These are phyloP conservation scores for Dasypolia templi DNA, from an alignment of 2,888 invertebrate genomes.

Conservation along the genomic window DNA sequence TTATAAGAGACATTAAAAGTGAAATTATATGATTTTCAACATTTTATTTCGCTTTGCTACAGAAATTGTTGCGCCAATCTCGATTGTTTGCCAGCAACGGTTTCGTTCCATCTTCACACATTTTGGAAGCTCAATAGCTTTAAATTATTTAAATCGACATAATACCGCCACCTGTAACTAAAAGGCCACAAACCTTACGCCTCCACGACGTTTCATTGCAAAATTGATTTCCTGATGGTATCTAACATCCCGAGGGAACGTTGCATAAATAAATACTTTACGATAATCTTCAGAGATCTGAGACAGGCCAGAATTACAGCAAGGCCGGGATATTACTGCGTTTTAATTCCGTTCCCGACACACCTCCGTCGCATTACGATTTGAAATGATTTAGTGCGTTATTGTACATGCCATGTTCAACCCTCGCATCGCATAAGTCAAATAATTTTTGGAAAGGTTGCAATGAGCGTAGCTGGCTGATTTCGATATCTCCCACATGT, in stretches of 20 bases:
- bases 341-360: conserved; percentile 87
- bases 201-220: conserved; percentile 86
- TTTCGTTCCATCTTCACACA: conserved; percentile 34
- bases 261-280: conserved; percentile 90
- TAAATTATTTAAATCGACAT: conserved; percentile 78
- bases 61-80: background rate
- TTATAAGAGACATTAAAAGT: background rate
- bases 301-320: conserved; percentile 88
- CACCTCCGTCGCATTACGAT: conserved; percentile 86
- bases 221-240: conserved; percentile 90
- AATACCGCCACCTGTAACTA: conserved; percentile 81
- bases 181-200: conserved; percentile 84
- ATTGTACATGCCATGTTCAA: conserved; percentile 79
- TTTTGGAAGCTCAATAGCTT: conserved; percentile 73
- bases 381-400: conserved; percentile 87
- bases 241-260: conserved; percentile 87
- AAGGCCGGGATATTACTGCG: conserved; percentile 87
- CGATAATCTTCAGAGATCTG: conserved; percentile 87
- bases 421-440: conserved; percentile 75
- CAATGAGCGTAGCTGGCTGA: conserved; percentile 78
- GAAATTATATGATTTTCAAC: background rate
- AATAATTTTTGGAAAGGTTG: conserved; percentile 81
- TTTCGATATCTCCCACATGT: conserved; percentile 78
- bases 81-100: background rate
- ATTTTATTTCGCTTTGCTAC: conserved; percentile 5